Evolutionary conservation across 2,888 invertebrate species (phyloP).

Genomic region (Pseudococcus jackbeardsleyi): DNA sequence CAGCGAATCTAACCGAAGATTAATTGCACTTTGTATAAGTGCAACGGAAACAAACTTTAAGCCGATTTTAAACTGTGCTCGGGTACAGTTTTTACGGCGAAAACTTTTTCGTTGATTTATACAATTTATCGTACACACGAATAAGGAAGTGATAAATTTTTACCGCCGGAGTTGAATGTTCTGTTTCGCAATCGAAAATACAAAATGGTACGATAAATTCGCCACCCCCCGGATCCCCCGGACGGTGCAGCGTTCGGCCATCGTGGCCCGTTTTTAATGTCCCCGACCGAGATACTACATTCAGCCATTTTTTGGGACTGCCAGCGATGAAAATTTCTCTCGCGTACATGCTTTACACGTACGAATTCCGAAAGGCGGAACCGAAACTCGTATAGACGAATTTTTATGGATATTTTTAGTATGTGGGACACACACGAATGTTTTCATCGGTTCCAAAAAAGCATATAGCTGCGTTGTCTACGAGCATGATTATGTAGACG

Average conservation of each 20-base stretch:
- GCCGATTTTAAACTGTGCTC: conserved; percentile 43
- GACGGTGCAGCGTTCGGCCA: background rate
- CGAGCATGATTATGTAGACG: background rate
- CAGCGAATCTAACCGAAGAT: conserved; percentile 22
- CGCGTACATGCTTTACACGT: background rate
- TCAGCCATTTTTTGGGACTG: background rate
- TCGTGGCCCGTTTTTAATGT: background rate
- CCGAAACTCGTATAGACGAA: background rate
- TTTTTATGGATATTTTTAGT: conserved; percentile 1
- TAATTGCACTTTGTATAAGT: conserved; percentile 39
- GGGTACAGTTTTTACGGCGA: conserved; percentile 40
- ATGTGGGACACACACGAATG: background rate
- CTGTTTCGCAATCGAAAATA: conserved; percentile 50
- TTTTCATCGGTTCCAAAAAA: background rate
- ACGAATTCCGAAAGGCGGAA: background rate
- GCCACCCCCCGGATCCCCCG: background rate
- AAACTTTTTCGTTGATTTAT: conserved; percentile 48
- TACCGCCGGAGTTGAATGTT: conserved; percentile 30
- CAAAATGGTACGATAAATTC: conserved; percentile 48
- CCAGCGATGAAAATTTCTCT: background rate
- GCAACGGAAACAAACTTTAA: conserved; percentile 48
- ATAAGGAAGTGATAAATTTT: conserved; percentile 50
- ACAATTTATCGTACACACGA: conserved; percentile 40
- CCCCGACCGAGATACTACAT: background rate
- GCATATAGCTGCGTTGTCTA: background rate